A percentile compares a stretch with the other conserved stretches of the same genome.
Evolutionary conservation across 2,888 invertebrate genomes (phyloP).

Genomic region (Andrena hattorfiana): DNA sequence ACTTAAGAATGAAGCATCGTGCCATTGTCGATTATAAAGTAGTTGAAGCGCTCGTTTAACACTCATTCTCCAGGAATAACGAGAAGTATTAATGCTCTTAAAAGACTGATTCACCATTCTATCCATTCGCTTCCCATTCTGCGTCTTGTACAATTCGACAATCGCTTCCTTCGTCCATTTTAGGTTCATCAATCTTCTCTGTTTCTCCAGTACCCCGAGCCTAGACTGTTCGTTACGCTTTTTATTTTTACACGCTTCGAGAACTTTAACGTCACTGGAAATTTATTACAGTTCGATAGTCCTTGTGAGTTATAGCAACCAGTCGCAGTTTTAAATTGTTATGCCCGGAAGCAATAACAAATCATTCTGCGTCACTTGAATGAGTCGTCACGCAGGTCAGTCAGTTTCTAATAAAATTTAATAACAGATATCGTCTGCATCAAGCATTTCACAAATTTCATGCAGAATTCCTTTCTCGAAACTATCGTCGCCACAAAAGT

Average conservation of each 20-base stretch:
- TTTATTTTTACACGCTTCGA: not conserved
- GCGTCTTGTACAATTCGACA: not conserved
- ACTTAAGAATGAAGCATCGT: slow-evolving; percentile 3
- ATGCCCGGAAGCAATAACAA: no score
- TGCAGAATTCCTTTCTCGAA: not conserved
- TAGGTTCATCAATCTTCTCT: not conserved
- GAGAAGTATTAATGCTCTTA: not conserved
- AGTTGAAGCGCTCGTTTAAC: not conserved
- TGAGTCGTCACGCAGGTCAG: no score
- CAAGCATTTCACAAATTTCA: no score
- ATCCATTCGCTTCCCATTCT: not conserved
- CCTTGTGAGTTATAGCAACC: no score
- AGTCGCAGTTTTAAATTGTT: no score
- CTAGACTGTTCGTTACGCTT: not conserved
- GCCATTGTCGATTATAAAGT: not conserved
- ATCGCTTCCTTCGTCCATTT: not conserved
- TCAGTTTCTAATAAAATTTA: no score
- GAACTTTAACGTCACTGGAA: not conserved
- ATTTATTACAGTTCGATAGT: not conserved
- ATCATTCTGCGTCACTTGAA: no score
- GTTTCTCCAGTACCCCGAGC: not conserved
- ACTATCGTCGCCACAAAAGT: not conserved
- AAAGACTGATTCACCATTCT: not conserved
- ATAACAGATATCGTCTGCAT: no score
- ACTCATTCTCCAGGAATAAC: not conserved